phyloP scores from a whole-genome alignment of 2,888 invertebrate species.

The Oligia latruncula region DNA sequence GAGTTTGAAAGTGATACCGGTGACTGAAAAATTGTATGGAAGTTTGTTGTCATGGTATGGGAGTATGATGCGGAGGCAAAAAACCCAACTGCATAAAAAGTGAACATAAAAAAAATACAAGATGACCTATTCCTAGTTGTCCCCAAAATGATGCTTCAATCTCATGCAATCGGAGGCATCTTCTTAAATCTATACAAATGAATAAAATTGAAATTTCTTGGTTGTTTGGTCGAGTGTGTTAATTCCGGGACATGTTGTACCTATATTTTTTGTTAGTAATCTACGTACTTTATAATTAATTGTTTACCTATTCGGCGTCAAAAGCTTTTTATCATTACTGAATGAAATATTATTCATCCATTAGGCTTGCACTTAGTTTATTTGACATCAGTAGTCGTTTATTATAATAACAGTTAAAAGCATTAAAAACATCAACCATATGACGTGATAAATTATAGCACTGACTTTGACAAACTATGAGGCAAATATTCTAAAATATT shows the following conservation, averaged over 20 bases:
- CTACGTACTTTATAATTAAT: not conserved
- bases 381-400: slow-evolving; percentile 26
- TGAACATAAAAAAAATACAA: no score
- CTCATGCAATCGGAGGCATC: no score
- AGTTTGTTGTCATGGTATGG: not conserved
- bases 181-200: no score
- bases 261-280: no score
- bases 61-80: not conserved
- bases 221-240: no score
- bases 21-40: not conserved
- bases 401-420: slow-evolving; percentile 14
- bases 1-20: not conserved
- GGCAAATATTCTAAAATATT: no score
- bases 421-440: slow-evolving; percentile 21
- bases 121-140: no score
- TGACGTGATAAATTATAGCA: slow-evolving; percentile 35
- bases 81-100: no score
- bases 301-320: not conserved
- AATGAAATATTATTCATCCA: slow-evolving; percentile 37
- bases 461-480: slow-evolving; percentile 38
- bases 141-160: no score
- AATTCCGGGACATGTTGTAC: no score
- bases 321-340: slow-evolving; percentile 21
- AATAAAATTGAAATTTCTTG: no score
- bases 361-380: slow-evolving; percentile 37